Conservation (phyloP, 2,797 vertebrate species). For the Melopsittacus undulatus region DNA sequence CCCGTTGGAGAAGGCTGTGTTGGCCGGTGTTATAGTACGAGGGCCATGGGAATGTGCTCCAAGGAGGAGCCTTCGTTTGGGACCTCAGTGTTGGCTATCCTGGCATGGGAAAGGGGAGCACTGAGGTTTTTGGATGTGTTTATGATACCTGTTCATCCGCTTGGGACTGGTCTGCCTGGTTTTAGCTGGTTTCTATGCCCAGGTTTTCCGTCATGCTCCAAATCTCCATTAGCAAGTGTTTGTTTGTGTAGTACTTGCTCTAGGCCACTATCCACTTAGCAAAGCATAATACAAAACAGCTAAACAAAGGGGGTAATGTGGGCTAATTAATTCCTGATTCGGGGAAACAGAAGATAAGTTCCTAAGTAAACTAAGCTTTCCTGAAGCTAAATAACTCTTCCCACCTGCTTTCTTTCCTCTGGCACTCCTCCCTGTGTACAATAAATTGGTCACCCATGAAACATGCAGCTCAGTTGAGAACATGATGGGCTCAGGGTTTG, state of each 20-base stretch:
- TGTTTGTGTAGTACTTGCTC: constrained; percentile 30
- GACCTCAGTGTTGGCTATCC: rapidly evolving
- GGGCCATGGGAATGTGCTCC: rapidly evolving
- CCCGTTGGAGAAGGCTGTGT: rapidly evolving
- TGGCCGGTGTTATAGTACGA: not conserved
- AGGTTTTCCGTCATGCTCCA: not conserved
- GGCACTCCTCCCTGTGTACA: not conserved
- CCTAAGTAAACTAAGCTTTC: constrained; percentile 12
- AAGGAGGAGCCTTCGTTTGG: not conserved
- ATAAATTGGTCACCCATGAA: not conserved
- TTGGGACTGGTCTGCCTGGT: not conserved
- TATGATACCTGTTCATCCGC: not conserved
- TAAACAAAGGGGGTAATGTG: not conserved
- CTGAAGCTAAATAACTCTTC: not conserved
- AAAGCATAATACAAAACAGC: not conserved
- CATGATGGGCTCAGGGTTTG: not conserved
- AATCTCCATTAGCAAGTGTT: not conserved
- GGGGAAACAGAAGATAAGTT: constrained; percentile 12
- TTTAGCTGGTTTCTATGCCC: not conserved
- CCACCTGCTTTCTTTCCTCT: not conserved
- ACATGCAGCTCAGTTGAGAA: not conserved
- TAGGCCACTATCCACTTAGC: not conserved
- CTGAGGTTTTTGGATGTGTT: rapidly evolving
- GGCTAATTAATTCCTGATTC: constrained; percentile 50
- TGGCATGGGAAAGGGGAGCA: not conserved